Evolutionary conservation across 2,113 vertebrate genomes (phyloP).

Genomic region (Nycticorax nycticorax): DNA sequence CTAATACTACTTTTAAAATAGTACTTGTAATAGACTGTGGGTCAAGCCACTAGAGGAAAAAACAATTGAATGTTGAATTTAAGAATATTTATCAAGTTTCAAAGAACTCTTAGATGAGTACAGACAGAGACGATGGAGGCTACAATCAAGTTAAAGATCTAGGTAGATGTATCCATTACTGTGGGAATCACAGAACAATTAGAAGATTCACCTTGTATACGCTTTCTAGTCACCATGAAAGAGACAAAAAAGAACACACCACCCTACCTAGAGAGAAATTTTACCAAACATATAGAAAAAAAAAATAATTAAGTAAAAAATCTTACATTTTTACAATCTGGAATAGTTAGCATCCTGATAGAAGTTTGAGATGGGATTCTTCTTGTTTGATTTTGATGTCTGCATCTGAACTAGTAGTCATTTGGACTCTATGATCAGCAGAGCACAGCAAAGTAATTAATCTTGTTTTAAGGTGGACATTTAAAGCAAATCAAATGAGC

Average conservation of each 20-base stretch:
- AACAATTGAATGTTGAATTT: neutral
- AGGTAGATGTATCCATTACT: neutral
- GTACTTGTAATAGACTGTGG: neutral
- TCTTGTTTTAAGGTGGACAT: neutral
- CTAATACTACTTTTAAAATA: neutral
- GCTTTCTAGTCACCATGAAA: neutral
- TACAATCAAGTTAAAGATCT: neutral
- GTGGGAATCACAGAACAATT: neutral
- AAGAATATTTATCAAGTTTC: neutral
- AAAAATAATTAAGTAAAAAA: neutral
- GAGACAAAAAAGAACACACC: neutral
- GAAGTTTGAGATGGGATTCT: neutral
- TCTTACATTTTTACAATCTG: neutral
- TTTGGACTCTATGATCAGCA: neutral
- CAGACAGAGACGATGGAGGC: neutral
- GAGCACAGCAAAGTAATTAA: neutral
- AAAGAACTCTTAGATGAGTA: neutral
- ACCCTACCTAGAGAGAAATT: neutral
- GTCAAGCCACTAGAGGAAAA: neutral
- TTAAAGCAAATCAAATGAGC: neutral
- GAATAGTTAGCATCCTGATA: neutral
- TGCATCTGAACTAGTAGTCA: neutral
- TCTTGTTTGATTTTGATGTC: neutral
- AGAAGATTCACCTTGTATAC: neutral
- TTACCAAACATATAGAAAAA: neutral